A percentile compares a stretch with the other conserved stretches of the same genome.
Conservation (phyloP, 2,113 vertebrate genomes). For the Pimephales promelas region DNA sequence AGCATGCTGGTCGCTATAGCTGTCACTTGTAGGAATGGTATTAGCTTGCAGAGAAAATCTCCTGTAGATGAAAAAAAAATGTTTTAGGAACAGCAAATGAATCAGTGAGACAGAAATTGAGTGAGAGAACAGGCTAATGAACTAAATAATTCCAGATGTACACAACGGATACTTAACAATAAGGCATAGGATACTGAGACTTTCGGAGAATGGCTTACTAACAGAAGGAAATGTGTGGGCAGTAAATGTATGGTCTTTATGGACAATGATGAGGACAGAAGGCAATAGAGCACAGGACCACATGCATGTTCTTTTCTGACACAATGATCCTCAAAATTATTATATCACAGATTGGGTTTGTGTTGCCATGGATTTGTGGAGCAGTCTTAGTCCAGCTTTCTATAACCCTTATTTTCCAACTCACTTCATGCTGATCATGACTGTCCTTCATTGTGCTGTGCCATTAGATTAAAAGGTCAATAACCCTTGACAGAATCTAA, state of each 20-base stretch:
- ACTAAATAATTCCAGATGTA: background rate
- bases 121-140: background rate
- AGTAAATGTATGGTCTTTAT: background rate
- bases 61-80: constrained; percentile 46
- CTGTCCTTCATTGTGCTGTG: background rate
- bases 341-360: background rate
- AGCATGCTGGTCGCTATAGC: constrained; percentile 61
- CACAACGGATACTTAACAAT: background rate
- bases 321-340: background rate
- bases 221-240: background rate
- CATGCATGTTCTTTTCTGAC: background rate
- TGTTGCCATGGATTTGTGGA: background rate
- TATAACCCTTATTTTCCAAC: background rate
- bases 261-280: background rate
- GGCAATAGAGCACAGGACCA: background rate
- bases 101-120: background rate
- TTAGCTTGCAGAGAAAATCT: constrained; percentile 61
- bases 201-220: too few relatives aligned
- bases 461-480: background rate
- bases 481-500: background rate
- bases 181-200: background rate
- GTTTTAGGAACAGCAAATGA: too few relatives aligned
- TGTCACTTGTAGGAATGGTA: constrained; percentile 62
- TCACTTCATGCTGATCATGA: background rate
- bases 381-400: background rate